Conservation (phyloP, 2,113 vertebrate species). For the Calyptommatus sinebrachiatus region DNA sequence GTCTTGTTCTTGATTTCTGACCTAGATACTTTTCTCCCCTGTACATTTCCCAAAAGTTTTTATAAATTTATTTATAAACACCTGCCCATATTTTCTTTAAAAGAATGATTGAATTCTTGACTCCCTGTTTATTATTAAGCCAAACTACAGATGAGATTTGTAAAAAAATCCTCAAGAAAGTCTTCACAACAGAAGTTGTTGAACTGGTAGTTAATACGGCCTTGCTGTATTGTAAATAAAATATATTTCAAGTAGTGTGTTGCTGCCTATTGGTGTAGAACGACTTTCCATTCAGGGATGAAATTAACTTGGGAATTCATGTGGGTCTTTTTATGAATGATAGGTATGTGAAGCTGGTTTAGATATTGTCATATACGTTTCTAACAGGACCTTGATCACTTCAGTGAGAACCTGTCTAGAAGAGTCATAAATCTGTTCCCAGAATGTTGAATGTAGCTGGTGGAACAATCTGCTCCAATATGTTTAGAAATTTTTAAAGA, state of each 20-base stretch:
- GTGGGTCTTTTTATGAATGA: slow-evolving; percentile 17
- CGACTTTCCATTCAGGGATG: slow-evolving; percentile 28
- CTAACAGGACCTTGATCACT: not conserved
- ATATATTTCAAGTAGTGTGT: not conserved
- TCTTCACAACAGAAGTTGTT: slow-evolving; percentile 19
- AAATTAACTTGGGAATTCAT: slow-evolving; percentile 41
- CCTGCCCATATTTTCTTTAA: slow-evolving; percentile 12
- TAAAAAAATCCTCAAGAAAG: not conserved
- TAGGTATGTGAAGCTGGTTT: slow-evolving; percentile 16
- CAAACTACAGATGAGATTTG: not conserved
- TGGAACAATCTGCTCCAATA: slow-evolving; percentile 42
- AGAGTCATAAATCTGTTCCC: slow-evolving; percentile 46
- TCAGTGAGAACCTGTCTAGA: slow-evolving; percentile 25
- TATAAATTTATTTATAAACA: not conserved
- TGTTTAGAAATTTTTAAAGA: slow-evolving; percentile 47
- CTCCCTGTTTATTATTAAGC: not conserved
- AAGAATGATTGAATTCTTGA: not conserved
- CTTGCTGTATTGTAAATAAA: slow-evolving; percentile 6
- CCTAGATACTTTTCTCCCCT: not conserved
- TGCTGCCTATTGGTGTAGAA: not conserved
- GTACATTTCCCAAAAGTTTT: not conserved
- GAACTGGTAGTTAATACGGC: rapidly evolving
- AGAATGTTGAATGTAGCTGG: slow-evolving; percentile 39
- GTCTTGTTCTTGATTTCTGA: not conserved
- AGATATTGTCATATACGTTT: slow-evolving; percentile 30